These are phyloP conservation scores for Ophioninae sp. DNA, from an alignment of 2,888 invertebrate genomes.

Conservation along the genomic window DNA sequence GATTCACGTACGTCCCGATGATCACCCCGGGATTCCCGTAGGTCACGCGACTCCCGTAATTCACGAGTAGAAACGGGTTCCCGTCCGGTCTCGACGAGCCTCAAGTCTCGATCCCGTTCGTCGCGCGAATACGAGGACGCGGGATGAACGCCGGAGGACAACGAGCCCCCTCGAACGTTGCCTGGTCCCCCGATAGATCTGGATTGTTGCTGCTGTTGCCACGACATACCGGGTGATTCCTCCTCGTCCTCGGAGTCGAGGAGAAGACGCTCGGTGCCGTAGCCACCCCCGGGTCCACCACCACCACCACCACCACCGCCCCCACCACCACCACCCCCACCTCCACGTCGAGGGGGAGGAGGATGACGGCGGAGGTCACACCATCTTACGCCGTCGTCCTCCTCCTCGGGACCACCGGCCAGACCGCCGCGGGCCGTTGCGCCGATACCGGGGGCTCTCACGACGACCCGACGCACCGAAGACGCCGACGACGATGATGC, in stretches of 20 bases:
- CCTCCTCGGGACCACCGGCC: constrained; percentile 79
- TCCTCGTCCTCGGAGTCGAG: constrained; percentile 80
- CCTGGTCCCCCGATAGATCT: not conserved
- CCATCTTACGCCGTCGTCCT: constrained; percentile 74
- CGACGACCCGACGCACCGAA: constrained; percentile 72
- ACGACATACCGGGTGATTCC: constrained; percentile 77
- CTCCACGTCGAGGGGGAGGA: constrained; percentile 66
- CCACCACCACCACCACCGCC: constrained; percentile 70
- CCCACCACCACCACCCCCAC: constrained; percentile 64
- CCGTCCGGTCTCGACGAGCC: constrained; percentile 52
- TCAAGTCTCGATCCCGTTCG: constrained; percentile 73
- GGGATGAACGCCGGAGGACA: constrained; percentile 51
- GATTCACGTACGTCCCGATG: constrained; percentile 64
- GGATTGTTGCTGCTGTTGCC: constrained; percentile 69
- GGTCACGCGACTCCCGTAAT: constrained; percentile 70
- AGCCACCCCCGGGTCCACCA: constrained; percentile 78
- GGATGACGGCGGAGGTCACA: constrained; percentile 79
- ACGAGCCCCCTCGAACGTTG: constrained; percentile 30
- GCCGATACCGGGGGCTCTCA: constrained; percentile 71
- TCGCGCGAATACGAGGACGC: constrained; percentile 64
- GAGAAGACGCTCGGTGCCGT: constrained; percentile 81
- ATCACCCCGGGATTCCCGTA: constrained; percentile 73
- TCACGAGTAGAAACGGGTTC: constrained; percentile 65
- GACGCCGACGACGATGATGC: constrained; percentile 66
- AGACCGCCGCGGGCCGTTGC: constrained; percentile 81